phyloP scores from a whole-genome alignment of 2,888 invertebrate species.

The Drosophila sordidapex region DNA sequence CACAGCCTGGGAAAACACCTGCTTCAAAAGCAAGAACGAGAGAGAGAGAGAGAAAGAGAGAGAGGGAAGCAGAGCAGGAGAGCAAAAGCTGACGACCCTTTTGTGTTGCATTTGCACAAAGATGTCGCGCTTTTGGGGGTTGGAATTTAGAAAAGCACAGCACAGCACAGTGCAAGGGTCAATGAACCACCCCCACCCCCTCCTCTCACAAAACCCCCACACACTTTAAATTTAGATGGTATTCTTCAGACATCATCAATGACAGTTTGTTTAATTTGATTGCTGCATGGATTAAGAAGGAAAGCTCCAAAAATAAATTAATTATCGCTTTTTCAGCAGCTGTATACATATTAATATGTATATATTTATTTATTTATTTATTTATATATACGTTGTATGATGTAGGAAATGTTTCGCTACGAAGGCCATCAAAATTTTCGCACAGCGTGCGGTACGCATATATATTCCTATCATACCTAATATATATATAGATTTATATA shows the following conservation, averaged over 20 bases:
- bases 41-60: not conserved
- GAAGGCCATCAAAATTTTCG: slow-evolving; percentile 50
- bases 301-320: slow-evolving; percentile 56
- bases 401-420: slow-evolving; percentile 45
- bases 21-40: slow-evolving; percentile 31
- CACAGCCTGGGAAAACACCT: slow-evolving; percentile 50
- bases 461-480: slow-evolving; percentile 5
- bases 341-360: slow-evolving; percentile 24
- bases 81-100: slow-evolving; percentile 45
- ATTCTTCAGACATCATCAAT: slow-evolving; percentile 40
- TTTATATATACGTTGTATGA: slow-evolving; percentile 13
- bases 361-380: slow-evolving; percentile 7
- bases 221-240: slow-evolving; percentile 14
- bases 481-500: not conserved
- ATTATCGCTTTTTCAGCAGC: slow-evolving; percentile 44
- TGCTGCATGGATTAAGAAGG: slow-evolving; percentile 29
- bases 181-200: slow-evolving; percentile 37
- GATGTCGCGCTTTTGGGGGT: slow-evolving; percentile 54
- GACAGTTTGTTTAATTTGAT: slow-evolving; percentile 31
- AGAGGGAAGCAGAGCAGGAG: slow-evolving; percentile 2
- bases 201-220: not conserved
- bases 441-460: slow-evolving; percentile 48
- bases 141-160: slow-evolving; percentile 36
- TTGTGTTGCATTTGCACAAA: slow-evolving; percentile 54
- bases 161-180: slow-evolving; percentile 33